These are phyloP conservation scores for Rhagoletis zephyria DNA, from an alignment of 1,140 invertebrate genomes.

Conservation along the genomic window DNA sequence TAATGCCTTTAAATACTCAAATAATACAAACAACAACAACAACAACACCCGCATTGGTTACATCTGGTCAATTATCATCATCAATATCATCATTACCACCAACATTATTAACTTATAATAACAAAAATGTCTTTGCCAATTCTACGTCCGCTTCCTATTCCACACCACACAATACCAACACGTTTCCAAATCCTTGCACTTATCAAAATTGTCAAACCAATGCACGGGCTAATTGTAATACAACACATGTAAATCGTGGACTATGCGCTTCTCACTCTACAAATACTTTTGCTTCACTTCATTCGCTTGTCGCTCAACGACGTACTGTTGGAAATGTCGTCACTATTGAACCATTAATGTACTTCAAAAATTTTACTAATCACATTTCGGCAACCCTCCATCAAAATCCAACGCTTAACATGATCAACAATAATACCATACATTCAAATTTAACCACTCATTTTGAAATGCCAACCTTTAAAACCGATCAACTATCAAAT, in stretches of 20 bases:
- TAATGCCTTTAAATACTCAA: slow-evolving; percentile 56
- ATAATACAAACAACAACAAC: slow-evolving; percentile 61
- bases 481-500: neutral
- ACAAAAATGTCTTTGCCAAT: neutral
- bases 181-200: neutral
- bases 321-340: slow-evolving; percentile 5
- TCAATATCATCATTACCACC: neutral
- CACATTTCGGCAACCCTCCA: neutral
- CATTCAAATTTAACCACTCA: neutral
- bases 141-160: neutral
- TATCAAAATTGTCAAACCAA: slow-evolving; percentile 20
- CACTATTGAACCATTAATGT: slow-evolving; percentile 19
- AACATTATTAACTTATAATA: slow-evolving; percentile 27
- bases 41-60: slow-evolving; percentile 58
- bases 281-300: neutral
- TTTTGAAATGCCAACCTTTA: neutral
- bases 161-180: neutral
- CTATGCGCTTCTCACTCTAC: neutral
- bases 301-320: neutral
- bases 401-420: neutral
- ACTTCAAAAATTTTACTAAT: slow-evolving; percentile 37
- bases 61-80: neutral
- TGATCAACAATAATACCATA: slow-evolving; percentile 16
- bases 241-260: neutral
- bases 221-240: neutral